Evolutionary conservation across 1,140 invertebrate genomes (phyloP), one percentile per base, ranked within the genome.

Genomic region (Temnothorax longispinosus): DNA sequence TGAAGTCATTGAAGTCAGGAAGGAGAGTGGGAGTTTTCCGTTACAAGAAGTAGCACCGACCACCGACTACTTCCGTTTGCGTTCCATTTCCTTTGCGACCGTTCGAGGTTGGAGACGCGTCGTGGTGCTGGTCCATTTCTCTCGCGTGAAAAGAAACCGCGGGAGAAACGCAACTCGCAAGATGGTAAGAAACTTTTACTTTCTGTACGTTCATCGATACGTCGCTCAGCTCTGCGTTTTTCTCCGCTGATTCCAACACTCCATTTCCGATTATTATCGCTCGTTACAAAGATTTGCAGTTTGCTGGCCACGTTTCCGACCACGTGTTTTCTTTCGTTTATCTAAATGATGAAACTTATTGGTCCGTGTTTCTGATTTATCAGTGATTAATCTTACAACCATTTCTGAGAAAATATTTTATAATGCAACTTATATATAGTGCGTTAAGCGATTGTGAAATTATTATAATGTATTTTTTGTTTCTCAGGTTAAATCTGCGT

Each of bases 331-430:
- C 3, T 8, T 64, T 18, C 21, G 15, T 2, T 62, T 38, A 38
- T 65, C 18, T 44, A 18, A 76, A 60, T 60, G 18, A 58, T 38
- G 15, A 72, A n/a, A 38, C 2, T 21, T 21, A 38, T 56, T 56
- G 50, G n/a, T 54, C 15, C 50, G 32, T 54, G 27, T 56, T 74
- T 0, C 71, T 74, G 32, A 74, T 74, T 74, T 21, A 21, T 56
- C 41, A 56, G 32, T 74, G 71, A 74, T 72, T 65, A 38, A n/a
- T 65, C 38, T 65, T 41, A 21, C 21, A 56, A 38, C 32, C 8
- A 56, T n/a, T 56, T 56, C n/a, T 74, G 71, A 74, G 2, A 0
- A 21, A 35, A 72, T 3, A 5, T 56, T 38, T 74, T 3, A 21
- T 6, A 21, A 15, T 7, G 8, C 35, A 38, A 38, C 10, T 56